Percentiles rank a stretch among this genome's conserved stretches.
Evolutionary conservation across 2,888 invertebrate species (phyloP).

Genomic region (Ptilodon capucinus): DNA sequence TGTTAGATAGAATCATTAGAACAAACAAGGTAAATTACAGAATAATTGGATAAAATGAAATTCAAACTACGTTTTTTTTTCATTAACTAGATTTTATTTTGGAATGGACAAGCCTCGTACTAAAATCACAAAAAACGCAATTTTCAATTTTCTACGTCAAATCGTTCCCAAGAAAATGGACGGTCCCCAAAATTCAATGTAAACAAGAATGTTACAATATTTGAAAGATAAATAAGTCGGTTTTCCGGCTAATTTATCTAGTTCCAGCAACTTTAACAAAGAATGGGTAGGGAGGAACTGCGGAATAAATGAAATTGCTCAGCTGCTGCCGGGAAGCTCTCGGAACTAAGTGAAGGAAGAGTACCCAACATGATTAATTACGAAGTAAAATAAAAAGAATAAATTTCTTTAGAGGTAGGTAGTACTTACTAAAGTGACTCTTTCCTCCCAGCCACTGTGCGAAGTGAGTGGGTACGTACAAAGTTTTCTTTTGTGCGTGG

Average conservation of each 20-base stretch:
- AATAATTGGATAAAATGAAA: no score
- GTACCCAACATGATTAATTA: conserved; percentile 60
- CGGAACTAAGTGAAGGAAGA: conserved; percentile 45
- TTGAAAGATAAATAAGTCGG: conserved; percentile 17
- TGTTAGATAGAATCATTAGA: no score
- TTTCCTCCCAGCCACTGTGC: conserved; percentile 8
- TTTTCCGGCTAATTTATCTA: conserved; percentile 43
- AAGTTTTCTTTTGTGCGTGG: conserved; percentile 30
- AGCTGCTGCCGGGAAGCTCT: conserved; percentile 44
- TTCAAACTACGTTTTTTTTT: no score
- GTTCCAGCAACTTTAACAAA: conserved; percentile 45
- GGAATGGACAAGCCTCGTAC: no score
- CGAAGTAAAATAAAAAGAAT: conserved; percentile 48
- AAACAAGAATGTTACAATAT: neutral
- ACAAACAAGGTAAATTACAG: no score
- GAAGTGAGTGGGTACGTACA: conserved; percentile 17
- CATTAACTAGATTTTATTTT: no score
- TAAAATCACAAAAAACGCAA: neutral
- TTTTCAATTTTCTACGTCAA: neutral
- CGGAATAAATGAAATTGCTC: conserved; percentile 58
- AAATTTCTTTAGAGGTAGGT: conserved; percentile 32
- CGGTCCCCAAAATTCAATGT: neutral
- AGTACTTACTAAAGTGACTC: conserved; percentile 28
- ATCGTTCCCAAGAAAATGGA: neutral
- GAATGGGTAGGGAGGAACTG: conserved; percentile 43